Percentiles rank a stretch among this genome's conserved stretches.
Evolutionary conservation across 2,797 vertebrate genomes (phyloP).

Genomic region (Picus viridis): DNA sequence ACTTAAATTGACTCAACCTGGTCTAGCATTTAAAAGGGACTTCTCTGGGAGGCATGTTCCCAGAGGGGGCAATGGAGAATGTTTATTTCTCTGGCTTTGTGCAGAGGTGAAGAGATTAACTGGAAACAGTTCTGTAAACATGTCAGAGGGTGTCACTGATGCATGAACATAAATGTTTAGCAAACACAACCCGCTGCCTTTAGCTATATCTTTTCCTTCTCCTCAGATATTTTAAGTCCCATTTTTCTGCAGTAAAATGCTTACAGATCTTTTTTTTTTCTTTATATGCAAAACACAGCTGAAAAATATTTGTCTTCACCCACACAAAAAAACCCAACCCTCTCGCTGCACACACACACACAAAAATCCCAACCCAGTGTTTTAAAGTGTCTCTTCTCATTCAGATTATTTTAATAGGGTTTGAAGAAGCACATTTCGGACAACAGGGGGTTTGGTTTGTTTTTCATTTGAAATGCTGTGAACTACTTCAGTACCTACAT

Average conservation of each 20-base stretch:
- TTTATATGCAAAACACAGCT: not conserved
- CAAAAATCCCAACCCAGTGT: no score
- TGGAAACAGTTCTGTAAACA: constrained; percentile 39
- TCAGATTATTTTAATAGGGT: not conserved
- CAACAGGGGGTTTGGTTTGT: not conserved
- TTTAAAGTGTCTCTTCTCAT: not conserved
- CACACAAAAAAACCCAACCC: not conserved
- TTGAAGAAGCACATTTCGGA: not conserved
- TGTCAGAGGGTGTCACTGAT: constrained; percentile 22
- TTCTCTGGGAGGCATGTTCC: not conserved
- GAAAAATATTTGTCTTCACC: not conserved
- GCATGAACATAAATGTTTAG: not conserved
- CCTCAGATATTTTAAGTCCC: not conserved
- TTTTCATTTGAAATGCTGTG: not conserved
- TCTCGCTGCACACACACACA: no score
- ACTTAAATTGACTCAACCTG: accelerated
- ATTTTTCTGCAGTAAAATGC: not conserved
- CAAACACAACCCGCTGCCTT: not conserved
- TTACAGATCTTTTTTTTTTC: not conserved
- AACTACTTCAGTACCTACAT: not conserved
- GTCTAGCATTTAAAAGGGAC: not conserved
- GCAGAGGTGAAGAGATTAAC: constrained; percentile 24
- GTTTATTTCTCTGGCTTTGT: constrained; percentile 30
- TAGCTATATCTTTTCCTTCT: not conserved
- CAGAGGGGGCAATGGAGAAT: not conserved